Evolutionary conservation across 2,797 vertebrate species (phyloP), one percentile per base, ranked within the genome.

Genomic region (Danio tinwini): DNA sequence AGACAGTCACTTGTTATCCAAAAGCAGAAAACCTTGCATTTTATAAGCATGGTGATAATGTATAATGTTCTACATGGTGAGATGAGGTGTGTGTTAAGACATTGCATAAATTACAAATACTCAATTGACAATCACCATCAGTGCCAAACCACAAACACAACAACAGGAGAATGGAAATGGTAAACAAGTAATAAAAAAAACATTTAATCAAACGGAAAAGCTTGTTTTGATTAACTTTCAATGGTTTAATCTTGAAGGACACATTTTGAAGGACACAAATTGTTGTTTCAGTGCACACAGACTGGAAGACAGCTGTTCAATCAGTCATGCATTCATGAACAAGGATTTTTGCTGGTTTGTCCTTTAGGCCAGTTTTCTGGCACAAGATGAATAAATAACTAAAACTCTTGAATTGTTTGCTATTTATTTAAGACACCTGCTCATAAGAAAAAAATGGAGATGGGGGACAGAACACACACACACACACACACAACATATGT

Each of bases 301-400:
- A 65, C 53, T 49, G 40, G 9, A 59, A 59, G 44, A 68, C 67
- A 71, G 37, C 76, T 45, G 67, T 63, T 71, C 58, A 72, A 72
- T 49, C 63, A 72, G 68, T 63, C 68, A 49, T 69, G 67, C 45
- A 50, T 62, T 40, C 59, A 19, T 64, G 11, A 47, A 17, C 29
- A 62, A 64, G 37, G 5, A 75, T 44, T 56, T 14, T 19, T 56
- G 17, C 40, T 4, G 44, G 10, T 40, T 50, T 74, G 52, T 50
- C 11, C 72, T 74, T 74, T 62, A 74, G 44, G 16, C 42, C 40
- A 52, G 21, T 16, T 50, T 68, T 69, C 64, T 77, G 53, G 14
- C 13, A 7, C 40, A 77, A 58, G 3, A 45, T 53, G 3, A 68
- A 49, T 13, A 7, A 37, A 56, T 44, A 56, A n/a, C n/a, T n/a